Base-by-base conservation (phyloP, 2,888 invertebrate species). In the Aricia artaxerxes region DNA sequence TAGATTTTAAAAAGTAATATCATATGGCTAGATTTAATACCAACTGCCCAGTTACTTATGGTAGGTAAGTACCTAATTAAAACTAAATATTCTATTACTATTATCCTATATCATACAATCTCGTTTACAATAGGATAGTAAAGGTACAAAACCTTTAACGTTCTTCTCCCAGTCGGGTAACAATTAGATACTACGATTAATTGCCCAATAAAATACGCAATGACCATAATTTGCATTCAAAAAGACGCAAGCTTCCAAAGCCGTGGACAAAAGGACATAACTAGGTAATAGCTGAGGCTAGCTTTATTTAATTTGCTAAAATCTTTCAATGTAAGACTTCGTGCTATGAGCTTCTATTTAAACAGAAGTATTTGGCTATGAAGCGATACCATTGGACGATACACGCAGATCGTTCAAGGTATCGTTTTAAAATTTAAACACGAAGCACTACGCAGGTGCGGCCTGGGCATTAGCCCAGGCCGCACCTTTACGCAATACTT, bases 151-250 rank as follows among this genome's bases (percentile, higher is more conserved):
- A 11, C 49, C 9, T 61, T 2, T 24, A 31, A 64, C 64, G 11
- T 11, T 64, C 79, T 80, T 78, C 75, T 79, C 73, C 82, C 81
- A 83, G 83, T 78, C 5, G 31, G 53, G 69, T 35, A 83, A 82
- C 85, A 81, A 85, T 84, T 88, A 83, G 84, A 84, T 85, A 81
- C 82, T 83, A 83, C 83, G 82, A 85, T 85, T 88, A 87, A 87
- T 86, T 85, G 84, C 81, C 81, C 85, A 83, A 87, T 86, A 84
- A 87, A 86, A 83, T 82, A 82, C 82, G 84, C 82, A 83, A 82
- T 83, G 83, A 83, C 82, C 82, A 83, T 83, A 82, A 84, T 84
- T 84, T 84, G 83, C 84, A 83, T 84, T 84, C 82, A 82, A 82
- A 84, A 84, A 83, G 84, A 82, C 84, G 83, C 84, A 82, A 81